Conservation (phyloP, 2,888 invertebrate species). For the Trachelus troglodyta region DNA sequence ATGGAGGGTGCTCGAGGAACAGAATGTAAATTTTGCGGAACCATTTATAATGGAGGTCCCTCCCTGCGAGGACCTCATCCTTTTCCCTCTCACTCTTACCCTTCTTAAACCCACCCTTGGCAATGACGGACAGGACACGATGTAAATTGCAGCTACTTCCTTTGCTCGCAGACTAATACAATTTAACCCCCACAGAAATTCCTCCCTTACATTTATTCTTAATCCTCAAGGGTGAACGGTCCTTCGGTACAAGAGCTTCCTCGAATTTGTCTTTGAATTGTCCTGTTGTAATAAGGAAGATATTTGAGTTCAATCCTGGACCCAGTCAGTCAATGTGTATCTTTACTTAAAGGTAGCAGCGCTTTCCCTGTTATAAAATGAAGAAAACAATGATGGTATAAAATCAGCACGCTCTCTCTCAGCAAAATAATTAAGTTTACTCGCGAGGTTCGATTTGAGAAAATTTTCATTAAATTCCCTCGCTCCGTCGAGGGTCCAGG, state of each 20-base stretch:
- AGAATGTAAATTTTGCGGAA: constrained; percentile 35
- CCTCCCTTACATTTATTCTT: not conserved
- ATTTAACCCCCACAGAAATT: constrained; percentile 22
- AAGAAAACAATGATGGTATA: not conserved
- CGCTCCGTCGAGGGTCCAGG: not conserved
- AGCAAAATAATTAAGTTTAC: not conserved
- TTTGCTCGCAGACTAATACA: constrained; percentile 25
- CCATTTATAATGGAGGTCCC: constrained; percentile 35
- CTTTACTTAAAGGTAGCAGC: not conserved
- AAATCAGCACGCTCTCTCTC: not conserved
- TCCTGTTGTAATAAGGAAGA: not conserved
- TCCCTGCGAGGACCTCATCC: constrained; percentile 25
- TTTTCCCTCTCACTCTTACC: not conserved
- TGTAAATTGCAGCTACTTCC: constrained; percentile 36
- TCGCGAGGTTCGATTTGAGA: not conserved
- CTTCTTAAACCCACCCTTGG: not conserved
- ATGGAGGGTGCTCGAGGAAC: constrained; percentile 9
- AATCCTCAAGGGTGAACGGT: not conserved
- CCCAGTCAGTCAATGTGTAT: not conserved
- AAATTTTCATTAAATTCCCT: not conserved
- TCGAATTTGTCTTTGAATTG: not conserved
- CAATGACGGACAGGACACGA: constrained; percentile 22
- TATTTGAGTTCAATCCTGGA: not conserved
- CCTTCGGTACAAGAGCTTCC: not conserved
- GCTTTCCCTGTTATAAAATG: not conserved